A percentile compares a stretch with the other conserved stretches of the same genome.
Conservation (phyloP, 2,113 vertebrate genomes). For the Gymnarchus niloticus region DNA sequence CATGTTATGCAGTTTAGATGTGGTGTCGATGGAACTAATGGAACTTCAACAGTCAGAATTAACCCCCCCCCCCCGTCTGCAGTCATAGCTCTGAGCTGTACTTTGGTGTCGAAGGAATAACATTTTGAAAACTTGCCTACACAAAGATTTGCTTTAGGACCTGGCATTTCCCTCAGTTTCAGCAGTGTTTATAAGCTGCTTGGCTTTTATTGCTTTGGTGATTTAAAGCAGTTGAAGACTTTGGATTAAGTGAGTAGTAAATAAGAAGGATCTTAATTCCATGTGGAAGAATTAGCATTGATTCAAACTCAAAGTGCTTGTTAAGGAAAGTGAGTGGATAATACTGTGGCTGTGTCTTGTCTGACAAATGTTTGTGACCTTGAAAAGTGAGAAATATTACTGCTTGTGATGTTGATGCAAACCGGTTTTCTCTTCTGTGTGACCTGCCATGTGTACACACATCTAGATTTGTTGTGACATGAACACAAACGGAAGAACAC, state of each 20-base stretch:
- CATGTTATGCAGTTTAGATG: neutral
- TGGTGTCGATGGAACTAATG: neutral
- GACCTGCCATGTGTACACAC: neutral
- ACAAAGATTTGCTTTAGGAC: neutral
- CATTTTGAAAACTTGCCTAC: neutral
- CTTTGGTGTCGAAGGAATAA: neutral
- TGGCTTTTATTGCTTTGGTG: neutral
- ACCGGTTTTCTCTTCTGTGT: neutral
- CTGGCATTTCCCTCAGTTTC: neutral
- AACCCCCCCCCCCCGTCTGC: neutral
- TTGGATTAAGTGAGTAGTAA: neutral
- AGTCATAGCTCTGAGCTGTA: neutral
- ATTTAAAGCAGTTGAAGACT: conserved; percentile 3
- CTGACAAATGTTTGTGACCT: neutral
- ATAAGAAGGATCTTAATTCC: neutral
- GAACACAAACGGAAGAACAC: neutral
- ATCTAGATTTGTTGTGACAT: neutral
- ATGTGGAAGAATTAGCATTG: neutral
- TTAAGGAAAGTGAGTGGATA: neutral
- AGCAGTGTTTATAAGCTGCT: neutral
- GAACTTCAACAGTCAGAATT: neutral
- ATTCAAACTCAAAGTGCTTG: neutral
- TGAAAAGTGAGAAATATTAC: conserved; percentile 1
- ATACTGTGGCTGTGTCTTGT: neutral
- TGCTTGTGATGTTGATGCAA: neutral